Conservation (phyloP, 2,113 vertebrate species). For the Motacilla alba region DNA sequence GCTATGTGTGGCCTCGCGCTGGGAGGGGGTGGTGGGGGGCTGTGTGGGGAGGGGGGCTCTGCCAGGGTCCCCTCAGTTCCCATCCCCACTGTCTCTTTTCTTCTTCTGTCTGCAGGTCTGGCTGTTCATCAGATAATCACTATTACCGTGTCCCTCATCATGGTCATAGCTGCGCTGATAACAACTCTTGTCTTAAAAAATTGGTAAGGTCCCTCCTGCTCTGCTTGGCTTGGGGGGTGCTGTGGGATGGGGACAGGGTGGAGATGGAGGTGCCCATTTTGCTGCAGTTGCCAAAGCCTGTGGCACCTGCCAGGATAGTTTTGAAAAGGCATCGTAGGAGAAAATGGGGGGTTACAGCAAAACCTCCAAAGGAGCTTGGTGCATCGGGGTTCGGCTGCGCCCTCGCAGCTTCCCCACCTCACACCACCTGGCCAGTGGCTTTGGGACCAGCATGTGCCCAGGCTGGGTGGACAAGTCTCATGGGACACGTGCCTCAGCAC, state of each 20-base stretch:
- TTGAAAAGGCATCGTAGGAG: background rate
- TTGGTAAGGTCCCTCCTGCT: slow-evolving; percentile 84
- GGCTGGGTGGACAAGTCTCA: background rate
- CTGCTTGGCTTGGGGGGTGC: background rate
- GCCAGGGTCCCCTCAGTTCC: background rate
- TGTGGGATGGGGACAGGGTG: accelerated
- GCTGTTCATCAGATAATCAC: slow-evolving; percentile 99
- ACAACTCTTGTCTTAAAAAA: slow-evolving; percentile 99
- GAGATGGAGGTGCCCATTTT: background rate
- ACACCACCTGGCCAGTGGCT: accelerated
- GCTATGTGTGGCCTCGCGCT: accelerated
- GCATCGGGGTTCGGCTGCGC: accelerated
- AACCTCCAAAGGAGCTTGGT: background rate
- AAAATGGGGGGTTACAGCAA: accelerated
- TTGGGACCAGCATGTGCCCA: background rate
- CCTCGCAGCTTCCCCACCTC: accelerated
- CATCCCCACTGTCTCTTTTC: background rate
- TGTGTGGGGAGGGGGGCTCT: background rate
- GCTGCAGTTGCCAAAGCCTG: accelerated
- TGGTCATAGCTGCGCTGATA: slow-evolving; percentile 98
- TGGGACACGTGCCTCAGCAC: background rate
- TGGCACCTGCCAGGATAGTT: accelerated
- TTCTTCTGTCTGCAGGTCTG: slow-evolving; percentile 82
- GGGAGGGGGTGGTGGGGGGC: accelerated
- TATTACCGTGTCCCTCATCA: slow-evolving; percentile 99